Percentiles rank a stretch among this genome's conserved stretches.
These are phyloP conservation scores for Pygoscelis antarcticus DNA, from an alignment of 2,113 vertebrate genomes.

Conservation along the genomic window DNA sequence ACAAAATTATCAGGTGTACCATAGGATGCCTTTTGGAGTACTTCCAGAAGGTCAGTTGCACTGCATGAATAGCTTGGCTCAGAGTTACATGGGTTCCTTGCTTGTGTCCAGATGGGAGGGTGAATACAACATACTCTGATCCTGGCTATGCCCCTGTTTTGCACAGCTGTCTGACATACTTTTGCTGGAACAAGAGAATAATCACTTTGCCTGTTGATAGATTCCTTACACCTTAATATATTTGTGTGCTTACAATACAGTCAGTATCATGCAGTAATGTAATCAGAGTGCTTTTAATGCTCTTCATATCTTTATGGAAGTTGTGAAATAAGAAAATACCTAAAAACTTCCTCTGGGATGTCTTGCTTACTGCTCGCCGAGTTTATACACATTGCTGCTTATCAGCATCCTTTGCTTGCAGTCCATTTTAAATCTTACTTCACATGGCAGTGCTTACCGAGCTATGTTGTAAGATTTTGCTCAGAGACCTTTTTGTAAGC, in stretches of 20 bases:
- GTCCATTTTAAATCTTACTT: background rate
- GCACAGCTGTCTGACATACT: background rate
- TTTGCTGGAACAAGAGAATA: background rate
- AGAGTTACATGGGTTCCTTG: background rate
- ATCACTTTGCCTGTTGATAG: background rate
- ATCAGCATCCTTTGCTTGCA: background rate
- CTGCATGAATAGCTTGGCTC: background rate
- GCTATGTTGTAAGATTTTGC: background rate
- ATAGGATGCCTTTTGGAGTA: background rate
- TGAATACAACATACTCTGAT: background rate
- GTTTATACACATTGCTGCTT: background rate
- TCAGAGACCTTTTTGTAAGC: background rate
- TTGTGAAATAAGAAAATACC: background rate
- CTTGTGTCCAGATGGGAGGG: background rate
- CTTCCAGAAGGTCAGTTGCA: background rate
- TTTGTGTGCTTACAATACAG: background rate
- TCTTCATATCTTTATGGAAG: background rate
- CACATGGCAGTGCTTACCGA: background rate
- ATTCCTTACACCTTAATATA: background rate
- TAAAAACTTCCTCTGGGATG: background rate
- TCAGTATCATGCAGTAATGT: background rate
- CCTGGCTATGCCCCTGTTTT: background rate
- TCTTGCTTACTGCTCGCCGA: background rate
- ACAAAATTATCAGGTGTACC: background rate
- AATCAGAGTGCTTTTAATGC: background rate